Base-by-base conservation (phyloP, 2,113 vertebrate genomes). In the Ursus arctos region DNA sequence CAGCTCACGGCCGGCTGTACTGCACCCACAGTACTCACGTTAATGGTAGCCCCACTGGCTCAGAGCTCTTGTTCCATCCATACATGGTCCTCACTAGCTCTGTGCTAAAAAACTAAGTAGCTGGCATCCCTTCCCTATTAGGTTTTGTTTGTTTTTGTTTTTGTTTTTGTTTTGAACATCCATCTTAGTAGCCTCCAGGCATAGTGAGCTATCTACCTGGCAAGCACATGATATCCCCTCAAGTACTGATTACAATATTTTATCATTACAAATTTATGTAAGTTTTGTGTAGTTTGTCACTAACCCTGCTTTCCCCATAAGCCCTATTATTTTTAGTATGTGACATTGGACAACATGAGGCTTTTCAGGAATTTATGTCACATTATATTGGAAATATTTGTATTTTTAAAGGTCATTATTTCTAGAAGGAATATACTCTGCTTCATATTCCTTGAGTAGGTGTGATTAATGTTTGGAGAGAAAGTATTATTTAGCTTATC, bases 401-500 rank as follows among this genome's bases (percentile, higher is more conserved):
- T 14, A 69, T 85, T 96, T 97, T 97, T 94, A 57, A 96, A 81
- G 21, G 19, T 57, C 36, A 13, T 88, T 92, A 26, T 86, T 79
- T 49, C 53, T 95, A 77, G n/a, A 18, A 43, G 12, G 79, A 89
- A 36, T 53, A 4, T 61, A 81, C 1, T 6, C 24, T 95, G 36
- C n/a, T 91, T 96, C 43, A 36, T 97, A 85, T 90, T 97, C 43
- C 40, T 83, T 92, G 90, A 69, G 7, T 24, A 88, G 49, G 21
- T 65, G 71, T 79, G 43, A 14, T 88, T 91, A 72, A 13, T 91
- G 24, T 93, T 93, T 87, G 88, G 36, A 63, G 26, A 95, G 49
- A 88, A 92, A 55, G 13, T 51, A 82, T 72, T 94, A 18, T 74
- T 71, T 93, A 94, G 16, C 55, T 67, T 82, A 69, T 10, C 10